A percentile compares a stretch with the other conserved stretches of the same genome.
These are phyloP conservation scores for Clarias macrocephalus DNA, from an alignment of 2,113 vertebrate species.

Conservation along the genomic window DNA sequence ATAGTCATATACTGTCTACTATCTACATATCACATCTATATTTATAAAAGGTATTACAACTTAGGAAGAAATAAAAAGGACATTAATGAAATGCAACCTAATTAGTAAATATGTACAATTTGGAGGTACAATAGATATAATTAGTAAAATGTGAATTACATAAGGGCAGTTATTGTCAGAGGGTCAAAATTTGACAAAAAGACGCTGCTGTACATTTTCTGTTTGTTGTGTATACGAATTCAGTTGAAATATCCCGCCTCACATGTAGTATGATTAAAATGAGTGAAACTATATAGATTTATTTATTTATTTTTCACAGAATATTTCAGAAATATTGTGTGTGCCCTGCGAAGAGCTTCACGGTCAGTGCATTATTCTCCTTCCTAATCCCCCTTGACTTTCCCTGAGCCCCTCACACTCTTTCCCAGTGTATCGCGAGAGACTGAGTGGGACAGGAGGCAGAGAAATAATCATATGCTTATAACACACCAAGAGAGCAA, in stretches of 20 bases:
- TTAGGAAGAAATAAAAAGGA: neutral
- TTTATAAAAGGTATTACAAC: neutral
- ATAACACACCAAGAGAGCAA: constrained; percentile 45
- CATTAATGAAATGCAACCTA: neutral
- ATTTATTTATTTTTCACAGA: neutral
- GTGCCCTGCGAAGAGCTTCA: neutral
- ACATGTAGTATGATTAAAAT: neutral
- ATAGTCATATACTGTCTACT: too few relatives aligned
- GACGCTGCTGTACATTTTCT: neutral
- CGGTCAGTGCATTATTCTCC: constrained; percentile 32
- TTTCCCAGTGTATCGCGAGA: constrained; percentile 60
- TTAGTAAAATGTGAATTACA: neutral
- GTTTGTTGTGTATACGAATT: neutral
- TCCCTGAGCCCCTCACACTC: constrained; percentile 50
- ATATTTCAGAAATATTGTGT: neutral
- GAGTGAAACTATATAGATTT: neutral
- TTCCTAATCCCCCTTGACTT: constrained; percentile 50
- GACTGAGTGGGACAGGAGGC: constrained; percentile 53
- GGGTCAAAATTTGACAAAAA: neutral
- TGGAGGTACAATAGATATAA: neutral
- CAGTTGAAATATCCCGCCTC: neutral
- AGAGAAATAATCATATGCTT: constrained; percentile 57
- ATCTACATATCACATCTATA: too few relatives aligned
- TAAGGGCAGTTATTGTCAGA: neutral
- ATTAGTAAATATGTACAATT: neutral